Conservation (phyloP, 2,888 invertebrate genomes). For the Agonopterix alstromeriana region DNA sequence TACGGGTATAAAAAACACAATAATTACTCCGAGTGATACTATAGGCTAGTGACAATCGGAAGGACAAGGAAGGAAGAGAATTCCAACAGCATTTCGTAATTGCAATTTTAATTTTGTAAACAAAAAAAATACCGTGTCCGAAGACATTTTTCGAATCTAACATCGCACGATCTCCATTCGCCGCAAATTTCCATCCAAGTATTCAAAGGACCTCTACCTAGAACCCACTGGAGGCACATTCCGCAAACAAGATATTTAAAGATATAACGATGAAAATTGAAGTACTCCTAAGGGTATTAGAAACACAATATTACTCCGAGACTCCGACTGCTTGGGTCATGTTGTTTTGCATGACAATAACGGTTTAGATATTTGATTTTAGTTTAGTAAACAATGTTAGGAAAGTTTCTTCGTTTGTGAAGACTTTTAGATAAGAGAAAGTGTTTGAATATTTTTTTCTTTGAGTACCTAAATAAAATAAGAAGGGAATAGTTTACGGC, state of each 20-base stretch:
- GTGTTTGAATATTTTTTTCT: too few species aligned
- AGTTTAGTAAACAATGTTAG: too few species aligned
- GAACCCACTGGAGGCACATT: conserved; percentile 23
- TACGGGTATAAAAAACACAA: conserved; percentile 6
- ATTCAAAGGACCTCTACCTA: conserved; percentile 23
- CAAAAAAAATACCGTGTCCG: too few species aligned
- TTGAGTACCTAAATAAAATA: too few species aligned
- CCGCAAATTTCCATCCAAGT: conserved; percentile 14
- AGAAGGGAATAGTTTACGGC: too few species aligned
- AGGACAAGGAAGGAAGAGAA: too few species aligned
- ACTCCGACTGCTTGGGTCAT: neutral
- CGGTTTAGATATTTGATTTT: too few species aligned
- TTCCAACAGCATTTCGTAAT: too few species aligned
- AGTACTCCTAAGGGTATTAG: conserved; percentile 9
- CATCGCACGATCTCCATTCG: too few species aligned
- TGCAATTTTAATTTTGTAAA: too few species aligned
- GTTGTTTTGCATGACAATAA: neutral
- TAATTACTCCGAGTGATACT: conserved; percentile 7
- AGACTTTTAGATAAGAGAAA: neutral
- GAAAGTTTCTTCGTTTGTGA: neutral
- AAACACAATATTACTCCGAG: conserved; percentile 7
- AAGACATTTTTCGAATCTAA: too few species aligned
- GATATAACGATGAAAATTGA: conserved; percentile 11
- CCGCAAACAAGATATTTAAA: conserved; percentile 20
- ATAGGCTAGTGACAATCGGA: too few species aligned